These are phyloP conservation scores for Dreissena polymorpha DNA, from an alignment of 1,140 invertebrate genomes.

Conservation along the genomic window DNA sequence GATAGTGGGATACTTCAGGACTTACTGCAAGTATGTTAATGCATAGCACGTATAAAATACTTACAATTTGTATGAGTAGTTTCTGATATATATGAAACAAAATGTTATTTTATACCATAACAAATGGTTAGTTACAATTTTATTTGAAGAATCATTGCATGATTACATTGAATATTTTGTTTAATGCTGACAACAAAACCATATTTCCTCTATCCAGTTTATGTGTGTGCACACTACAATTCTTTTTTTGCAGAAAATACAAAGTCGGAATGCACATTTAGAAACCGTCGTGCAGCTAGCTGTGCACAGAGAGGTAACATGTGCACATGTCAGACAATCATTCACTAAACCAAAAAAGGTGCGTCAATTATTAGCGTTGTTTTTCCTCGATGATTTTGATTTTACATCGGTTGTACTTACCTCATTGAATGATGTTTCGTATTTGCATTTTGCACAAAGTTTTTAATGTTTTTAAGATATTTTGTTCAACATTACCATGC, in stretches of 20 bases:
- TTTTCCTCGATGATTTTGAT: too few relatives aligned
- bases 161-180: background rate
- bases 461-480: too few relatives aligned
- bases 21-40: conserved; percentile 28
- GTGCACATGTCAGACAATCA: conserved; percentile 39
- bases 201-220: background rate
- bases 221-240: background rate
- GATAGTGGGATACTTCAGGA: conserved; percentile 32
- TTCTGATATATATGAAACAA: too few relatives aligned
- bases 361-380: too few relatives aligned
- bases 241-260: conserved; percentile 12
- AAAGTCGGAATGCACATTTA: background rate
- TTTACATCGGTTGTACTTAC: too few relatives aligned
- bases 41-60: background rate
- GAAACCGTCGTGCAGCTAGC: conserved; percentile 57
- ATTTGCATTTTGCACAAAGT: too few relatives aligned
- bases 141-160: background rate
- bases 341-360: too few relatives aligned
- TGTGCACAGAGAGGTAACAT: conserved; percentile 65
- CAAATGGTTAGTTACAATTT: background rate
- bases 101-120: background rate
- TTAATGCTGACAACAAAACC: background rate
- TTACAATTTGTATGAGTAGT: too few relatives aligned
- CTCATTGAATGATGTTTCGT: too few relatives aligned
- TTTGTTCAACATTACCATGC: too few relatives aligned